phyloP scores from a whole-genome alignment of 2,888 invertebrate species.

The Agrilus cyanescens region DNA sequence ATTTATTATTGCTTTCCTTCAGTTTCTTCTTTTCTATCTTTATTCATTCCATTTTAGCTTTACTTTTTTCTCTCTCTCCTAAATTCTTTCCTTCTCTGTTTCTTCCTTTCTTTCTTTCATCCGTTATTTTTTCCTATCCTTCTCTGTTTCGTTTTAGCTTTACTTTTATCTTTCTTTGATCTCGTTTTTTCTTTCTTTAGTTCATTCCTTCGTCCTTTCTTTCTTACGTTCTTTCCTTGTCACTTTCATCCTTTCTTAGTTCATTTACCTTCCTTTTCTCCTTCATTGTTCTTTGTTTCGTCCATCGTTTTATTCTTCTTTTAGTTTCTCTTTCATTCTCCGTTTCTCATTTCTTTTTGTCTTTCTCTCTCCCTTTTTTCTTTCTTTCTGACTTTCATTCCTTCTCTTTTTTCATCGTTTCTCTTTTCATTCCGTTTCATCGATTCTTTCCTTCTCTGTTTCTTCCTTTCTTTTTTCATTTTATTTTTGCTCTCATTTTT shows the following conservation, averaged over 20 bases:
- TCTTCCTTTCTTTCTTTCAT: background rate
- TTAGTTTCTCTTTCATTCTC: background rate
- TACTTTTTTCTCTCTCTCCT: background rate
- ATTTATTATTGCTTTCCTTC: background rate
- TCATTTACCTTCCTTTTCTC: background rate
- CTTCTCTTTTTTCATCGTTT: background rate
- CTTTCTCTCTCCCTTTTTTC: background rate
- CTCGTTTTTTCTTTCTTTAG: background rate
- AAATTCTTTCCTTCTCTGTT: background rate
- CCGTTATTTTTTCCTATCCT: background rate
- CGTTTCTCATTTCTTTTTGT: background rate
- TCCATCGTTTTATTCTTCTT: background rate
- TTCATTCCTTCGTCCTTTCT: background rate
- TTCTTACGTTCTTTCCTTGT: background rate
- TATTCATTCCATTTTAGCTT: background rate
- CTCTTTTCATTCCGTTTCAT: background rate
- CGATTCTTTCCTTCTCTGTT: background rate
- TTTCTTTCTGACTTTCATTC: background rate
- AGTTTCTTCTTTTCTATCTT: background rate
- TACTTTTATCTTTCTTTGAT: background rate
- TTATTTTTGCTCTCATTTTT: background rate
- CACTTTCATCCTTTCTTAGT: background rate
- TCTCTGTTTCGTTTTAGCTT: background rate
- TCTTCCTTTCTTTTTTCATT: background rate
- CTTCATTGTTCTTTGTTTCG: background rate